Evolutionary conservation across 2,113 vertebrate genomes (phyloP).

Genomic region (Loxodonta africana): DNA sequence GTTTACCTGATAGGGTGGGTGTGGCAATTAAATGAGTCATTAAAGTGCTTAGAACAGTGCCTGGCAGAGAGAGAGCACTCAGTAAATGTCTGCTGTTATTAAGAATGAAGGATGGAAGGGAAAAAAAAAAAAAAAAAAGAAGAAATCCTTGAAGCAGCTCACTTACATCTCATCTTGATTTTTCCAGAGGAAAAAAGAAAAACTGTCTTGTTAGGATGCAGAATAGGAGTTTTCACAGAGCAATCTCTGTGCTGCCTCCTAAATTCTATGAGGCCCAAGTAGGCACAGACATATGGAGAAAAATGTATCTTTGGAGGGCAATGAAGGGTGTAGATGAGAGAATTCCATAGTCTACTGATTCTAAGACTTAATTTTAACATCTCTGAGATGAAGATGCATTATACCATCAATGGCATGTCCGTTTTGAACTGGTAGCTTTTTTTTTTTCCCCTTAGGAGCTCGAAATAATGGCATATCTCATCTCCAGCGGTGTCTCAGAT

Average conservation of each 20-base stretch:
- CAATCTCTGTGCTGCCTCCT: background rate
- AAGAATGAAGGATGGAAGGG: background rate
- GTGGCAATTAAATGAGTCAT: background rate
- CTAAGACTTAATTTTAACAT: background rate
- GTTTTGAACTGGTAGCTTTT: background rate
- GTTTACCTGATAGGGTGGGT: background rate
- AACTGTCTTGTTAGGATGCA: background rate
- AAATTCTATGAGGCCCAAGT: background rate
- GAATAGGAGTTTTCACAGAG: background rate
- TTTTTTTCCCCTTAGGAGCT: background rate
- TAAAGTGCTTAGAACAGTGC: background rate
- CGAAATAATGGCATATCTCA: background rate
- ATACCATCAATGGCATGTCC: background rate
- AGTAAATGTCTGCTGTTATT: background rate
- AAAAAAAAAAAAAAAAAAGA: too few species aligned
- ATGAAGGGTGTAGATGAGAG: background rate
- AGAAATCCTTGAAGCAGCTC: background rate
- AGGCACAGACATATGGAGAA: background rate
- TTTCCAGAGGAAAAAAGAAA: slow-evolving; percentile 28
- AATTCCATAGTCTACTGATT: background rate
- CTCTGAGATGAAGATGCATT: background rate
- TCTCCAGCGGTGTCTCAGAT: background rate
- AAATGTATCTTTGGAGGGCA: background rate
- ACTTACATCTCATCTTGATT: background rate
- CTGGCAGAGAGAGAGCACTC: background rate